Base-by-base conservation (phyloP, 2,113 vertebrate species). In the Antennarius striatus region DNA sequence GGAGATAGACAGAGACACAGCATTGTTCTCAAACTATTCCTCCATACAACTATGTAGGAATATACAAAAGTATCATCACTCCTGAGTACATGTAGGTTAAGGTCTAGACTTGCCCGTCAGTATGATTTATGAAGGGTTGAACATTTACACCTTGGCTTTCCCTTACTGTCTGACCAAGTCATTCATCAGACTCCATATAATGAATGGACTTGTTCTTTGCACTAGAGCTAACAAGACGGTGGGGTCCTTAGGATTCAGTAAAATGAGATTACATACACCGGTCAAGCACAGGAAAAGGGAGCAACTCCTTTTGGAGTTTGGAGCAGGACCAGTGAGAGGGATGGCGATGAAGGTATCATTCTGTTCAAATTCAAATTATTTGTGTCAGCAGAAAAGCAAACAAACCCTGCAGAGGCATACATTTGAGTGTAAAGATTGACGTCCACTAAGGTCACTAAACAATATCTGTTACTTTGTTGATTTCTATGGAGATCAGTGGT, bases 131-230 rank as follows among this genome's bases (percentile, higher is more conserved):
- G 90, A 88, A 89, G 91, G 91, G 91, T 92, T 92, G 91, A 92
- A 91, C 91, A 90, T 91, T 93, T 93, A 92, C 91, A 93, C 91
- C 92, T 92, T 84, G 87, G 89, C 91, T 94, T 94, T 93, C 91
- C 89, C 90, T 90, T 91, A 91, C 89, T 91, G 90, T 90, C 89
- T 88, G 90, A 90, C 90, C 91, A 80, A 89, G 91, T 90, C 91
- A 91, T 93, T 93, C 92, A 93, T 94, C 92, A 94, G 87, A 63
- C 83, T 88, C 90, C 78, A 87, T 84, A 87, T 93, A 93, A 92
- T 92, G 91, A 92, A 93, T 93, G 90, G 90, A 93, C 91, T 93
- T 91, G 90, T 89, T 91, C 88, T 87, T 79, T 90, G 86, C 79
- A 68, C 85, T 76, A 84, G 81, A 85, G 90, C 91, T 94, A 93